A percentile compares a stretch with the other conserved stretches of the same genome.
Conservation (phyloP, 2,888 invertebrate genomes). For the Acrobasis consociella region DNA sequence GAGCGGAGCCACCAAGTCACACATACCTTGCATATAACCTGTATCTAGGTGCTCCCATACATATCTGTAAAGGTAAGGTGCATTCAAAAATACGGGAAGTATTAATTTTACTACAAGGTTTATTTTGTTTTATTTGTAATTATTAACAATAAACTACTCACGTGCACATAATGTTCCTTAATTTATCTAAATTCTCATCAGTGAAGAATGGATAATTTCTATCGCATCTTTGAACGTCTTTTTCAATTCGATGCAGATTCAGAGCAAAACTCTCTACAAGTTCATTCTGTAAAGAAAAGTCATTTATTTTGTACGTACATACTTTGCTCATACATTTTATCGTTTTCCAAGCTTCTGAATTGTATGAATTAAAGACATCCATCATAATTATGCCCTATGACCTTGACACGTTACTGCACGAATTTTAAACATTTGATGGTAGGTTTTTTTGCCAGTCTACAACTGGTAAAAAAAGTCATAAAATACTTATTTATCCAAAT, state of each 20-base stretch:
- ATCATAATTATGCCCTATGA: no score
- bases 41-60: slow-evolving; percentile 97
- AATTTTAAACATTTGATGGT: no score
- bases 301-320: no score
- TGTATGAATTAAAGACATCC: no score
- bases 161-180: slow-evolving; percentile 98
- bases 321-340: no score
- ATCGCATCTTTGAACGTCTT: slow-evolving; percentile 98
- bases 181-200: slow-evolving; percentile 93
- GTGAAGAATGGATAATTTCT: slow-evolving; percentile 97
- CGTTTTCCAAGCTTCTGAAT: no score
- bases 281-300: slow-evolving; percentile 84
- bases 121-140: no score
- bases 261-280: slow-evolving; percentile 92
- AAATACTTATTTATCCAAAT: no score
- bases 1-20: slow-evolving; percentile 96
- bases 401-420: no score
- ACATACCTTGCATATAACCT: slow-evolving; percentile 99
- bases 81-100: not conserved
- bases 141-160: slow-evolving; percentile 69
- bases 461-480: no score
- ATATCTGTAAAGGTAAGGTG: slow-evolving; percentile 83
- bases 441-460: no score
- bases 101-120: not conserved
- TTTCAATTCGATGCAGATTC: slow-evolving; percentile 97